Percentiles rank a stretch among this genome's conserved stretches.
phyloP scores from a whole-genome alignment of 2,888 invertebrate species.

The Pseudococcus longispinus region DNA sequence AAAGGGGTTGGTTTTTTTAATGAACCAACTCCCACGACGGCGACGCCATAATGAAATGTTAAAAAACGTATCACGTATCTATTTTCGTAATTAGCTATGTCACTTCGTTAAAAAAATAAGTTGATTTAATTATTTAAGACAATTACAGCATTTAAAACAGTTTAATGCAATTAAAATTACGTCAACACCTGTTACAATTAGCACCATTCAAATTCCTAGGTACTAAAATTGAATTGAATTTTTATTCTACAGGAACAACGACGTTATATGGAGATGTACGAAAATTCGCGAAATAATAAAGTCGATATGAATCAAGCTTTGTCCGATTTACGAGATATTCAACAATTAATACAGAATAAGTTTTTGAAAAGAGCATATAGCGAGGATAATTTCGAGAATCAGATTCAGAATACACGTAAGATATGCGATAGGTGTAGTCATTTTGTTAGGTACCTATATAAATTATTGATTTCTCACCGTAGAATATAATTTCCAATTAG shows the following conservation, averaged over 20 bases:
- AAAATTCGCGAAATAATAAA: conserved; percentile 25
- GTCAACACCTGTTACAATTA: background rate
- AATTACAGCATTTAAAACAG: background rate
- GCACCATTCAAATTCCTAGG: background rate
- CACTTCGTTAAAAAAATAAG: background rate
- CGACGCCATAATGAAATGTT: background rate
- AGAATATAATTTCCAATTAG: background rate
- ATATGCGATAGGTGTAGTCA: no score
- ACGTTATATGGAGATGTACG: conserved; percentile 11
- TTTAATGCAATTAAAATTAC: background rate
- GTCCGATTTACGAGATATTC: conserved; percentile 47
- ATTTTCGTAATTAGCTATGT: background rate
- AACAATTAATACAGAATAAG: conserved; percentile 49
- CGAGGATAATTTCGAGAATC: background rate
- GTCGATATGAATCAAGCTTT: conserved; percentile 46
- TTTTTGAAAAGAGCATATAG: conserved; percentile 5
- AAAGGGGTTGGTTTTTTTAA: background rate
- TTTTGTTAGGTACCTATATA: no score
- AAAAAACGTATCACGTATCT: background rate
- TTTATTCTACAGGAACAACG: background rate
- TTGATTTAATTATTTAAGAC: background rate
- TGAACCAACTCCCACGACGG: background rate
- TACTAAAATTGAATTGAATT: background rate
- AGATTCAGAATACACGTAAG: conserved; percentile 5
- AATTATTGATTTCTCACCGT: background rate